Evolutionary conservation across 1,140 invertebrate genomes (phyloP), one percentile per base, ranked within the genome.

Genomic region (Geopemphigus sp.): DNA sequence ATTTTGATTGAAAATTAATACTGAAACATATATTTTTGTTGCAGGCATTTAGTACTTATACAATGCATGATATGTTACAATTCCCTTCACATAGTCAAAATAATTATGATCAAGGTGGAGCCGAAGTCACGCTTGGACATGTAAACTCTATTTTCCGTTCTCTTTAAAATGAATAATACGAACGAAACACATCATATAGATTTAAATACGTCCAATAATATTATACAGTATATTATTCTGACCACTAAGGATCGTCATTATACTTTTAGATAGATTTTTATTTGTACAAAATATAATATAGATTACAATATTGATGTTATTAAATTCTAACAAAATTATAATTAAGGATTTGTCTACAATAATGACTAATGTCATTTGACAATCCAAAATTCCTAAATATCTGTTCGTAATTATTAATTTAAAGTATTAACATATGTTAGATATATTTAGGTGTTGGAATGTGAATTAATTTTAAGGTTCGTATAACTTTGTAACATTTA

Each of bases 121-220:
- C 72, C 11, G 72, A 76, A 76, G 32, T 47, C 8, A 45, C 14
- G 17, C 56, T 76, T 45, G 32, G 56, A 59, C 56, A 22, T 17
- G 54, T 76, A 19, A 76, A 76, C 22, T 76, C 72, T 22, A 76
- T 76, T 59, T 76, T 76, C 29, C 72, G 29, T 76, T 76, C 53
- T 45, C 54, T 53, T 32, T 73, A 6, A 56, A n/a, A n/a, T n/a
- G 19, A 32, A 56, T 15, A 19, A 22, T 29, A 29, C 22, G 5
- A n/a, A 56, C 2, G n/a, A 56, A 56, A 56, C 8, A 6, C 12
- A 5, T 6, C 5, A 6, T n/a, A 17, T 6, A 56, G 54, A 1
- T n/a, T n/a, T 56, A 56, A 19, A 56, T 56, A n/a, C 3, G 15
- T 15, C 15, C n/a, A 56, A 56, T 19, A 17, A n/a, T 56, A 1